These are phyloP conservation scores for Tetramorium parvispinum DNA, from an alignment of 1,140 invertebrate genomes.

Conservation along the genomic window DNA sequence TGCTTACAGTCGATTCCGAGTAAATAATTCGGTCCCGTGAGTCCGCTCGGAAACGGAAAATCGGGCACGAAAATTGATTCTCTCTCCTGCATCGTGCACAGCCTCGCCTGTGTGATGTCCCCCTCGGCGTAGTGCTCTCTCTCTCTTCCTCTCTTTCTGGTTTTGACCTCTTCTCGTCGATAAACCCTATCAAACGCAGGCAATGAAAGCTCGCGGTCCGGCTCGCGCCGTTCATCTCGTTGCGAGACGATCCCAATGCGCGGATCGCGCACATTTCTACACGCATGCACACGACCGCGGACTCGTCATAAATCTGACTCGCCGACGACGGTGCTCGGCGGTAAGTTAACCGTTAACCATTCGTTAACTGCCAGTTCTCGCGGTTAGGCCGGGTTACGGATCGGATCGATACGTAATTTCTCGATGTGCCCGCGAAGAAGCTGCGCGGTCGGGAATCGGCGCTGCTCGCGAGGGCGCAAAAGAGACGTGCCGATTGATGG, in stretches of 20 bases:
- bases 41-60: slow-evolving; percentile 54
- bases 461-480: not conserved
- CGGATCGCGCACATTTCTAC: not conserved
- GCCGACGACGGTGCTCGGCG: slow-evolving; percentile 26
- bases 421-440: slow-evolving; percentile 23
- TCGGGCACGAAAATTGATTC: slow-evolving; percentile 71
- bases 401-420: slow-evolving; percentile 18
- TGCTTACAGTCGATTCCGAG: not conserved
- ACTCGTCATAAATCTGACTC: slow-evolving; percentile 61
- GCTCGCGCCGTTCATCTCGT: slow-evolving; percentile 45
- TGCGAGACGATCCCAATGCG: not conserved
- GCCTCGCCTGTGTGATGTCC: not conserved
- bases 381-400: not conserved
- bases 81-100: slow-evolving; percentile 12
- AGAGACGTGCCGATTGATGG: slow-evolving; percentile 51
- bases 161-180: slow-evolving; percentile 39
- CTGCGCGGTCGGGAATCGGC: not conserved
- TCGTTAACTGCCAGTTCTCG: slow-evolving; percentile 47
- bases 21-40: slow-evolving; percentile 21
- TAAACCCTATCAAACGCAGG: slow-evolving; percentile 70
- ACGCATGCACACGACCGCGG: not conserved
- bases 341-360: slow-evolving; percentile 66
- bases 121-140: not conserved
- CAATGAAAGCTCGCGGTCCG: slow-evolving; percentile 66
- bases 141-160: not conserved